phyloP scores from a whole-genome alignment of 2,113 vertebrate genomes.

The Rhinoptilus africanus region DNA sequence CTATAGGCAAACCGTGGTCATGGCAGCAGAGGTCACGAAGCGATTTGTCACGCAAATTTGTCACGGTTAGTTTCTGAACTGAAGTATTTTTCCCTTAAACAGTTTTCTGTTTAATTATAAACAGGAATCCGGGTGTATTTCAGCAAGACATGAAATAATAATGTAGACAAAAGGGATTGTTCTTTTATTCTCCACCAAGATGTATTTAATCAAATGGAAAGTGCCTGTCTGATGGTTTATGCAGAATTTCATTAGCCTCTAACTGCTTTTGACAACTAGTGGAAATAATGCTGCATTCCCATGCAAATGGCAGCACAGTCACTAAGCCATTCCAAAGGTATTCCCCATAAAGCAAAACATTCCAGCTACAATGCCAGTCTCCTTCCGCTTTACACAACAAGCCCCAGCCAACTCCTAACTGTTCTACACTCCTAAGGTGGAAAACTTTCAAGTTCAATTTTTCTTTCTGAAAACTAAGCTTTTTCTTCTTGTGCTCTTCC shows the following conservation, averaged over 20 bases:
- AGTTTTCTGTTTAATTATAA: neutral
- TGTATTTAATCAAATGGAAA: neutral
- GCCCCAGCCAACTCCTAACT: neutral
- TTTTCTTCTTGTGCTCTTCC: neutral
- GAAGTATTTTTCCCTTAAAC: neutral
- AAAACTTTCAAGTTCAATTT: neutral
- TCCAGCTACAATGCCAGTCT: neutral
- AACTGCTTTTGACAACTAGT: neutral
- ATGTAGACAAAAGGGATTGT: neutral
- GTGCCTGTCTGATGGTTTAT: neutral
- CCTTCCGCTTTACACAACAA: neutral
- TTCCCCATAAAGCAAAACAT: neutral
- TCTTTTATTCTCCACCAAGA: neutral
- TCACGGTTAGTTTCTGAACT: neutral
- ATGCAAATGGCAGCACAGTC: neutral
- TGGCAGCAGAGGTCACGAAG: neutral
- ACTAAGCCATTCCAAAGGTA: neutral
- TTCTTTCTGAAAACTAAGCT: neutral
- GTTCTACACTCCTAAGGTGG: neutral
- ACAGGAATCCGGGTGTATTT: neutral
- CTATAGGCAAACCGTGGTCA: neutral
- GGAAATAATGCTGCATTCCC: neutral
- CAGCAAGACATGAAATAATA: neutral
- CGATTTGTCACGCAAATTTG: neutral
- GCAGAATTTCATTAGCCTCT: neutral